These are phyloP conservation scores for Plutella xylostella DNA, from an alignment of 2,888 invertebrate species.

Conservation along the genomic window DNA sequence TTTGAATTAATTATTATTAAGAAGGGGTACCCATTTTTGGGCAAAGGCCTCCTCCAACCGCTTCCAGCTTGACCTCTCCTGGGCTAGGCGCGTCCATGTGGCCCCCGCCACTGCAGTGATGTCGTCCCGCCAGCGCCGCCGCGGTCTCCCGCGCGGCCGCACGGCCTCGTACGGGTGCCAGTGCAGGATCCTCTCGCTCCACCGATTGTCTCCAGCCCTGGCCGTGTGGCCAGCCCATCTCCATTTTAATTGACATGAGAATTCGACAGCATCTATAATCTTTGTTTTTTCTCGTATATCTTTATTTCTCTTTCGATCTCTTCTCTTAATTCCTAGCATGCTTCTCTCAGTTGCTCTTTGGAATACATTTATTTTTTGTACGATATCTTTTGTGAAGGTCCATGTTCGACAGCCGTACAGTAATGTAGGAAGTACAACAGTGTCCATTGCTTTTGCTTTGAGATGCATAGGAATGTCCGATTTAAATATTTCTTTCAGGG, in stretches of 20 bases:
- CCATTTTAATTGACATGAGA: background rate
- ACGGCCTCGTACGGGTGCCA: background rate
- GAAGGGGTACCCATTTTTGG: too few species aligned
- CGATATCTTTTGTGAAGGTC: background rate
- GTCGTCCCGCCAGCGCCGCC: background rate
- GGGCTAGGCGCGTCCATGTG: too few species aligned
- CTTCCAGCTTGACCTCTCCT: too few species aligned
- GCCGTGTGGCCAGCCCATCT: background rate
- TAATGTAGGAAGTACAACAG: constrained; percentile 2
- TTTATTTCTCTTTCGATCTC: background rate
- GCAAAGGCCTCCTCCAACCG: too few species aligned
- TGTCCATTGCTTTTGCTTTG: constrained; percentile 18
- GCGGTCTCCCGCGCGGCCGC: background rate
- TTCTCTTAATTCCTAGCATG: background rate
- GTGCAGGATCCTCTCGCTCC: constrained; percentile 1
- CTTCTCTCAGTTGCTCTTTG: background rate
- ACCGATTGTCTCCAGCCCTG: background rate
- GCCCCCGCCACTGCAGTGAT: too few species aligned
- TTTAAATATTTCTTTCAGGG: background rate
- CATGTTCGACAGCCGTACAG: constrained; percentile 9
- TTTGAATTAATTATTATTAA: too few species aligned
- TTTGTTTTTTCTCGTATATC: background rate
- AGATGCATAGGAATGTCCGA: constrained; percentile 13
- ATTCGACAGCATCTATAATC: background rate
- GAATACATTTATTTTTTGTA: background rate